phyloP scores from a whole-genome alignment of 2,888 invertebrate species.

The Standfussiana lucernea region DNA sequence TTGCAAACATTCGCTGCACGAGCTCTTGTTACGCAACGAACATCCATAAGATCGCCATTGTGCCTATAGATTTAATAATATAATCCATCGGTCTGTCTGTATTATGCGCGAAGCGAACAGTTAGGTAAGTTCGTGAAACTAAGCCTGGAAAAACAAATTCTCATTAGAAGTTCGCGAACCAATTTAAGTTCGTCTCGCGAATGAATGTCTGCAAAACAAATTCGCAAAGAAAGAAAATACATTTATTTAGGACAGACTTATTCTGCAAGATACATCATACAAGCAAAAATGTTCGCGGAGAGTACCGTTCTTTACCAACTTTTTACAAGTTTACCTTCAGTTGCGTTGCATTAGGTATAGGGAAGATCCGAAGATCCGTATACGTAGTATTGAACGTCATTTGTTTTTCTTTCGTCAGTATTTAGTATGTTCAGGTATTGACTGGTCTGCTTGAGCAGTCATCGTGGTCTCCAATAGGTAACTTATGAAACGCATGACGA shows the following conservation, averaged over 20 bases:
- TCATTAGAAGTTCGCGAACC: neutral
- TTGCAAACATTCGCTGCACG: neutral
- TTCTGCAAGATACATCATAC: neutral
- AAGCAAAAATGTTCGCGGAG: neutral
- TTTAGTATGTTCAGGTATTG: slow-evolving; percentile 12
- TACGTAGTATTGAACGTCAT: slow-evolving; percentile 43
- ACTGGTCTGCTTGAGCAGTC: slow-evolving; percentile 4
- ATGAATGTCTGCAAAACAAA: neutral
- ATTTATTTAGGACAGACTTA: neutral
- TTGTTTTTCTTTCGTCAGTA: slow-evolving; percentile 17
- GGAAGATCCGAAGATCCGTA: slow-evolving; percentile 30
- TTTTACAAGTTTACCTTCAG: slow-evolving; percentile 1
- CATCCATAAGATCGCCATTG: neutral
- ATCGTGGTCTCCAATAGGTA: slow-evolving; percentile 1
- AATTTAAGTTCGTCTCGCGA: neutral
- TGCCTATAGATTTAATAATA: neutral
- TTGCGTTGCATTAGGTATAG: slow-evolving; percentile 15
- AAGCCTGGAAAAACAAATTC: neutral
- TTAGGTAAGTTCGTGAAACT: too few relatives aligned
- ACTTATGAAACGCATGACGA: neutral
- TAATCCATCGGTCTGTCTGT: neutral
- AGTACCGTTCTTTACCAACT: neutral
- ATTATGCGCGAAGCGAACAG: neutral
- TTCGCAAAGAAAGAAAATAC: neutral
- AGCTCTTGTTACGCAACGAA: neutral